Base-by-base conservation (phyloP, 2,797 vertebrate genomes). In the Xenentodon cancila region DNA sequence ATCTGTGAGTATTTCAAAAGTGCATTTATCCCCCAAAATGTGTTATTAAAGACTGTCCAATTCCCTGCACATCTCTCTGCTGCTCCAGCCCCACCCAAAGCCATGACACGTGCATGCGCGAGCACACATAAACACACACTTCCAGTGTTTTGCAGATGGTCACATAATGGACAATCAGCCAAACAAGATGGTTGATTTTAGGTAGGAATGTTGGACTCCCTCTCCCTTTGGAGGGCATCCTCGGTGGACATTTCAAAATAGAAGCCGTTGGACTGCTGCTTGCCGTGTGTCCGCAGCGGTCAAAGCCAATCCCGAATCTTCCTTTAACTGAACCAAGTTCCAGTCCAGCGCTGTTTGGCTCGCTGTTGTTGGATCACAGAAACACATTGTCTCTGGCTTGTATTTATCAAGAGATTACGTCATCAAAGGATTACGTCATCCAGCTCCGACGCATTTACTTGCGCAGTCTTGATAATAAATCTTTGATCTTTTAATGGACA, bases 101-200 rank as follows among this genome's bases (percentile, higher is more conserved):
- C 56, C 55, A 43, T 53, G 49, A 62, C 54, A 55, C 53, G 55
- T 32, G 71, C 55, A 59, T 63, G 54, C 63, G 37, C 58, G 46
- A 50, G 71, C 56, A 63, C 58, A 45, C 64, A 55, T 52, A 30
- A 18, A 27, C 42, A 55, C 67, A 68, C 56, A 32, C 64, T 44
- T 19, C 4, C 65, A 54, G 48, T 75, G 69, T 77, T 86, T 88
- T 91, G 88, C 92, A 93, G 92, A 93, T 93, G 92, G 91, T 75
- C 84, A 84, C 85, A 92, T 93, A 92, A 93, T 93, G 78, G 86
- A 89, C 86, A 93, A 94, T 93, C 91, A 93, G 90, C 84, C 91
- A 92, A 87, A 91, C 91, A 90, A 92, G 88, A 91, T 73, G 80
- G 76, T 77, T 92, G 91, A 91, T 92, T 94, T 90, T 72, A 78